These are phyloP conservation scores for Platycheirus rosarum DNA, from an alignment of 2,888 invertebrate genomes.

Conservation along the genomic window DNA sequence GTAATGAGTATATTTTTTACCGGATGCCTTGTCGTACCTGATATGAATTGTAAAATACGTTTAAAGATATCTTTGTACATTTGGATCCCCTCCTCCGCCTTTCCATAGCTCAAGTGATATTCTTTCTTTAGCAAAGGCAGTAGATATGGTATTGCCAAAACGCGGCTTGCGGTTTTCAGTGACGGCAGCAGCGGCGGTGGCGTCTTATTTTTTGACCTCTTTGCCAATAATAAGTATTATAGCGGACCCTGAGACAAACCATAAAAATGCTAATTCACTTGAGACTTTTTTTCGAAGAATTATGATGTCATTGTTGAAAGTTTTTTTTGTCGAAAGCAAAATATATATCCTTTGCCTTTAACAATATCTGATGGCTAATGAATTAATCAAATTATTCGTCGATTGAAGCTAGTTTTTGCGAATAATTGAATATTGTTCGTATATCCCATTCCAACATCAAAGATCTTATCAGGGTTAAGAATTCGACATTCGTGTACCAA, in stretches of 20 bases:
- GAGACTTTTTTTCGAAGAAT: conserved; percentile 39
- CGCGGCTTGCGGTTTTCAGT: conserved; percentile 47
- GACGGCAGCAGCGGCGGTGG: conserved; percentile 6
- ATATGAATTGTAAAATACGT: conserved; percentile 65
- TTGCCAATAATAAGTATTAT: conserved; percentile 51
- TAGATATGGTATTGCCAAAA: conserved; percentile 37
- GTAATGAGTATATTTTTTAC: conserved; percentile 71
- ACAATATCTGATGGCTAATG: conserved; percentile 11
- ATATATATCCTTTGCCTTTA: conserved; percentile 31
- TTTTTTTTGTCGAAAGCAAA: conserved; percentile 3
- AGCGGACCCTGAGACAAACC: conserved; percentile 23
- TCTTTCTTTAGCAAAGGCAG: conserved; percentile 33
- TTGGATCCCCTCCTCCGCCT: conserved; percentile 3
- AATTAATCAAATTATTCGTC: conserved; percentile 42
- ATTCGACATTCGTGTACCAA: too few species aligned
- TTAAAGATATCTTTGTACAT: conserved; percentile 49
- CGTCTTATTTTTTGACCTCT: conserved; percentile 51
- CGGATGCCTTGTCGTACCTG: conserved; percentile 71
- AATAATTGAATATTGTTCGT: conserved; percentile 12
- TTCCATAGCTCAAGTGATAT: neutral
- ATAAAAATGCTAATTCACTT: conserved; percentile 10
- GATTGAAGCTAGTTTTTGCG: conserved; percentile 5
- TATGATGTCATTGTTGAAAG: conserved; percentile 48
- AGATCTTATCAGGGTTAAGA: too few species aligned
- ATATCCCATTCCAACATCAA: too few species aligned